These are phyloP conservation scores for Eristalis arbustorum DNA, from an alignment of 2,888 invertebrate genomes.

Conservation along the genomic window DNA sequence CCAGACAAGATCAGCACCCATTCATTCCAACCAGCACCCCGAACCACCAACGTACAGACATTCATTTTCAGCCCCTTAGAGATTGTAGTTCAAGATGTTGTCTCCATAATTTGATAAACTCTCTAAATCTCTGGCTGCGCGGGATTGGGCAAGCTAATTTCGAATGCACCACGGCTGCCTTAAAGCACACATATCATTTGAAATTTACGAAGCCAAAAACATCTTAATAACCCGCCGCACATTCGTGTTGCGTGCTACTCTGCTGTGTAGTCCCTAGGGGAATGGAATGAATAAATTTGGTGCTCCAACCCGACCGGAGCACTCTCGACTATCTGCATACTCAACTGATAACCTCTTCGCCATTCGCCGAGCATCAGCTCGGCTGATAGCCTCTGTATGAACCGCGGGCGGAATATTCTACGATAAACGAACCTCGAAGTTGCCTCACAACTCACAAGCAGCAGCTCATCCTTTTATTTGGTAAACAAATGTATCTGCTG, in stretches of 20 bases:
- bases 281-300: background rate
- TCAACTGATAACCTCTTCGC: background rate
- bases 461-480: background rate
- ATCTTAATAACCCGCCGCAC: background rate
- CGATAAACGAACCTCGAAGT: background rate
- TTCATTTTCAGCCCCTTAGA: too few species aligned
- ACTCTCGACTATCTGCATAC: background rate
- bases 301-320: background rate
- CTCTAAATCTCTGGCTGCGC: background rate
- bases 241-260: background rate
- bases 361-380: too few species aligned
- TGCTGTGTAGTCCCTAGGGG: background rate
- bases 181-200: background rate
- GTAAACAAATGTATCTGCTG: background rate
- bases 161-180: background rate
- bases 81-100: background rate
- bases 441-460: background rate
- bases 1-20: too few species aligned
- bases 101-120: background rate
- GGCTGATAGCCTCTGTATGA: background rate
- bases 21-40: too few species aligned
- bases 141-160: background rate
- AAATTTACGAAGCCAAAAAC: background rate
- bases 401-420: background rate
- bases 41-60: background rate